Evolutionary conservation across 1,140 invertebrate genomes (phyloP).

Genomic region (Drosophila setifemur): DNA sequence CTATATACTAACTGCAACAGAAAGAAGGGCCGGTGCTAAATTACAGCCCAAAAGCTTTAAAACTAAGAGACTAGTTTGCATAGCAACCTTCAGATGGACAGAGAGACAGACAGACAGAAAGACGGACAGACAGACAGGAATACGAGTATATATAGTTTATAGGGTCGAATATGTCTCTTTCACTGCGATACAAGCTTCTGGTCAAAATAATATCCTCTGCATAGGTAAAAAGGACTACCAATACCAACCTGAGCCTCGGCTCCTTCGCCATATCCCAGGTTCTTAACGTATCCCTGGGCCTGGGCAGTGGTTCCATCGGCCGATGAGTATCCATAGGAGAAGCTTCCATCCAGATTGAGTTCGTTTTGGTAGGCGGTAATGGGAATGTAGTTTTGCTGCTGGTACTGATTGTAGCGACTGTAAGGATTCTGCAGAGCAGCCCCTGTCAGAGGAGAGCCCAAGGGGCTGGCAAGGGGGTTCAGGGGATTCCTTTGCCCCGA

Average conservation of each 20-base stretch:
- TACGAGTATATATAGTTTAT: too few relatives aligned
- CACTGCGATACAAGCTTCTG: too few relatives aligned
- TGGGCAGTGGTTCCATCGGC: constrained; percentile 86
- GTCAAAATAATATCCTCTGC: too few relatives aligned
- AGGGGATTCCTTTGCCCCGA: constrained; percentile 45
- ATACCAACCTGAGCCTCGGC: constrained; percentile 82
- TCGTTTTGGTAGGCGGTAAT: constrained; percentile 86
- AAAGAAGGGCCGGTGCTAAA: too few relatives aligned
- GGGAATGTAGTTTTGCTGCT: constrained; percentile 81
- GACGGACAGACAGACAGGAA: too few relatives aligned
- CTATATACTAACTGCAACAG: too few relatives aligned
- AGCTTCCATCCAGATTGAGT: constrained; percentile 85
- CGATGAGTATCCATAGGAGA: constrained; percentile 84
- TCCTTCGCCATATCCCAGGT: constrained; percentile 83
- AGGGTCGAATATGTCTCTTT: too few relatives aligned
- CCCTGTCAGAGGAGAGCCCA: constrained; percentile 25
- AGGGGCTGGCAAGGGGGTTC: constrained; percentile 41
- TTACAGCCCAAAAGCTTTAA: too few relatives aligned
- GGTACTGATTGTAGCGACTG: constrained; percentile 57
- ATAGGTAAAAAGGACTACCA: background rate
- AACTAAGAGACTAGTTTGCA: too few relatives aligned
- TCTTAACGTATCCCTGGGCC: constrained; percentile 85
- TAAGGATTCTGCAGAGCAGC: constrained; percentile 46
- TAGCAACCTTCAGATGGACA: too few relatives aligned
- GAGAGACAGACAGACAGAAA: too few relatives aligned